Base-by-base conservation (phyloP, 2,113 vertebrate species). In the Fregata magnificens region DNA sequence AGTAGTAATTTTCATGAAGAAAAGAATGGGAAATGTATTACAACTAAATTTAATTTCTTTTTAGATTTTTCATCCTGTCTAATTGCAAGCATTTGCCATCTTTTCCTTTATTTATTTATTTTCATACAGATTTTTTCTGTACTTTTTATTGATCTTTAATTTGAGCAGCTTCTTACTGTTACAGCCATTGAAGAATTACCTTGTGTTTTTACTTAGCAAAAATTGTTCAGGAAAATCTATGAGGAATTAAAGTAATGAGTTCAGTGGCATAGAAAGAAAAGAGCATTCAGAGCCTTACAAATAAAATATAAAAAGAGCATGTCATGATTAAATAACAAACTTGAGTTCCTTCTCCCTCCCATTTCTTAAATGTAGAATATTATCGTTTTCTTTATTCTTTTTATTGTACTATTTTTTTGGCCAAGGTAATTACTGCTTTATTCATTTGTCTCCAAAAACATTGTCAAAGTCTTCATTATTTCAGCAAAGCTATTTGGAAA, bases 1-100 rank as follows among this genome's bases (percentile, higher is more conserved):
- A 99, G 98, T 99, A 98, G 99, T 99, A 98, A 99, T 99, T 99
- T 99, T 99, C 98, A 98, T 97, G 97, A 98, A 98, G 98, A 98
- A 98, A 99, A 99, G 98, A 99, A 99, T 97, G 97, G 98, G 97
- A 98, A 98, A 99, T 99, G 98, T 99, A 99, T 99, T 99, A 98
- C 98, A 99, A 99, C 97, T 98, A 98, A 98, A 99, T 98, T 98
- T 99, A 98, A 99, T 99, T 99, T 99, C 97, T 99, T 99, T 99
- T 98, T 96, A 96, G 96, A 98, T 99, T 99, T 99, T 99, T 98
- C 97, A 98, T 99, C 96, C 98, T 98, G 98, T 99, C 98, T 99
- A 99, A 99, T 99, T 99, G 98, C 96, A 96, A 98, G 97, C 94
- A 97, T 98, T 98, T 99, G 97, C 96, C 92, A 88, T 93, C 85